phyloP scores from a whole-genome alignment of 2,113 vertebrate genomes.

The Prionailurus viverrinus region DNA sequence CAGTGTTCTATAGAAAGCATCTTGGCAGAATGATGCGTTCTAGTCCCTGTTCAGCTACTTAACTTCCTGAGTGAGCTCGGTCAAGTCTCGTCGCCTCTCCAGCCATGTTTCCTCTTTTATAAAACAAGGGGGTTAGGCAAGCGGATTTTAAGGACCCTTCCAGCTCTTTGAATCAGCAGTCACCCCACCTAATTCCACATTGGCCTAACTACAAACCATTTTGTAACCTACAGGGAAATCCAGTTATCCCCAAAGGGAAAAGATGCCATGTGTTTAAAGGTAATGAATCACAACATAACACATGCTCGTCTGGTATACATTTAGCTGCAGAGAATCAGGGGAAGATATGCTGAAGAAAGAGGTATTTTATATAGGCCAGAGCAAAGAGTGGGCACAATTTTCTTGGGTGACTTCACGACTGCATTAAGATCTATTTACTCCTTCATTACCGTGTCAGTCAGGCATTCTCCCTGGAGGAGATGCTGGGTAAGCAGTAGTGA shows the following conservation, averaged over 20 bases:
- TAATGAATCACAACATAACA: conserved; percentile 25
- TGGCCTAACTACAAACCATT: conserved; percentile 57
- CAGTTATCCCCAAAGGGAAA: conserved; percentile 68
- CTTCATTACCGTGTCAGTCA: conserved; percentile 61
- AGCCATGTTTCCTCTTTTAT: neutral
- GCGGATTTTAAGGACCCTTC: neutral
- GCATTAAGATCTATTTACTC: conserved; percentile 67
- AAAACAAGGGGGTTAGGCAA: neutral
- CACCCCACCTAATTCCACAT: neutral
- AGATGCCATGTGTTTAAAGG: conserved; percentile 43
- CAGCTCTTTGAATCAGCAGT: neutral
- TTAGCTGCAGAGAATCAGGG: conserved; percentile 25
- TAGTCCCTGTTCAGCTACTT: neutral
- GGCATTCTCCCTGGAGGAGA: conserved; percentile 54
- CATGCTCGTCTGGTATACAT: neutral
- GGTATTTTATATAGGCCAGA: conserved; percentile 58
- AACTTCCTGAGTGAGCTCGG: neutral
- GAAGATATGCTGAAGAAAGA: neutral
- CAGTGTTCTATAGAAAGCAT: neutral
- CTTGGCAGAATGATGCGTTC: neutral
- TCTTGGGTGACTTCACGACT: conserved; percentile 44
- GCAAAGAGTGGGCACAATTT: neutral
- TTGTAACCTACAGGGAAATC: conserved; percentile 73
- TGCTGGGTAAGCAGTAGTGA: conserved; percentile 74
- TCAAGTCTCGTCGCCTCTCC: neutral